A percentile compares a stretch with the other conserved stretches of the same genome.
These are phyloP conservation scores for Drosophila repletoides DNA, from an alignment of 1,140 invertebrate genomes.

Conservation along the genomic window DNA sequence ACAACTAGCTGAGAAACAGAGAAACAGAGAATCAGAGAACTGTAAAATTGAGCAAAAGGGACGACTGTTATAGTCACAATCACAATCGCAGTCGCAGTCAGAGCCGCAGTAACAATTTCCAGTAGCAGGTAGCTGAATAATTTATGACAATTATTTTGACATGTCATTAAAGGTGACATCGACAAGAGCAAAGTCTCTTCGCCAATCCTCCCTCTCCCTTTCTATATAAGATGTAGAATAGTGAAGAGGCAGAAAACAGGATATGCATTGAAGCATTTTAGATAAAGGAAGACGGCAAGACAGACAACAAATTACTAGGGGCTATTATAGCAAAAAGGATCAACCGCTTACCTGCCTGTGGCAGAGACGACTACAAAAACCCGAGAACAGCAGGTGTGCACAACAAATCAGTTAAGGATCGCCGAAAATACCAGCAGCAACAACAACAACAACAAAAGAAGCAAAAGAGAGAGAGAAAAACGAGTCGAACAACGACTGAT, in stretches of 20 bases:
- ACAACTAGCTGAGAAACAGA: conserved; percentile 11
- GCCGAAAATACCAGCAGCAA: conserved; percentile 19
- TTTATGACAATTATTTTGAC: conserved; percentile 75
- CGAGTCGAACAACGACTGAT: conserved; percentile 29
- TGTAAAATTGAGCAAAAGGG: neutral
- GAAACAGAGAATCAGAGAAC: neutral
- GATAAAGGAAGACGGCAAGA: conserved; percentile 54
- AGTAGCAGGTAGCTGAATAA: conserved; percentile 63
- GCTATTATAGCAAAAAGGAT: conserved; percentile 57
- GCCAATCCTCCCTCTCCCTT: conserved; percentile 1
- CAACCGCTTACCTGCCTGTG: conserved; percentile 31
- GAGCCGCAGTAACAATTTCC: conserved; percentile 10
- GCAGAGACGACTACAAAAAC: conserved; percentile 29
- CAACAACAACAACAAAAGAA: neutral
- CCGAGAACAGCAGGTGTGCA: conserved; percentile 61
- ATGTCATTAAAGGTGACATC: conserved; percentile 41
- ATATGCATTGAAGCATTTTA: conserved; percentile 56
- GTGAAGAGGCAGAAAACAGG: conserved; percentile 36
- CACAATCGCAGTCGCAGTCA: too few species aligned
- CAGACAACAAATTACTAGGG: conserved; percentile 50
- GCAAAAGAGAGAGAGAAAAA: conserved; percentile 13
- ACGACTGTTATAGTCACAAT: too few species aligned
- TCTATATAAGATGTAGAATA: conserved; percentile 28
- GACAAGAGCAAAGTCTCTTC: neutral
- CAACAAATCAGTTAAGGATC: conserved; percentile 66